These are phyloP conservation scores for Tridacna gigas DNA, from an alignment of 2,888 invertebrate genomes.

Conservation along the genomic window DNA sequence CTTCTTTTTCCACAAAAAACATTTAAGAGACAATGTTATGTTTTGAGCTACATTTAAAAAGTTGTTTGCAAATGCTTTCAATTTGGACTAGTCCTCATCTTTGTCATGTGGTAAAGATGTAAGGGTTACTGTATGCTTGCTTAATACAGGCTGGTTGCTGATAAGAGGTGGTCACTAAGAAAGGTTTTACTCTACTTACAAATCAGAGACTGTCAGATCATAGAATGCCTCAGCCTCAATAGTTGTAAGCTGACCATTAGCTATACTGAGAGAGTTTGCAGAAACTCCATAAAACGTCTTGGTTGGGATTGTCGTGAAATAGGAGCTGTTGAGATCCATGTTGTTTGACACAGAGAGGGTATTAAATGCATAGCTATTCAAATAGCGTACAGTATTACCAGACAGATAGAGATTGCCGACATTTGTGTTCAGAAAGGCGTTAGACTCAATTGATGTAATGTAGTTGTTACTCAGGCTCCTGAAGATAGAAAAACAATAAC, in stretches of 20 bases:
- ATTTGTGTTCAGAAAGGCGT: conserved; percentile 61
- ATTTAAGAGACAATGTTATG: too few relatives aligned
- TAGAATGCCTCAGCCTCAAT: conserved; percentile 70
- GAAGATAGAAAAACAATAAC: conserved; percentile 20
- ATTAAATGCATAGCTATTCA: conserved; percentile 61
- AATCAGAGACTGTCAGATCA: conserved; percentile 37
- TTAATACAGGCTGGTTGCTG: too few relatives aligned
- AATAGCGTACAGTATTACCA: conserved; percentile 57
- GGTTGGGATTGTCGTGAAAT: conserved; percentile 61
- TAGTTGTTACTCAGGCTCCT: conserved; percentile 64
- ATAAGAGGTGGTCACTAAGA: background rate
- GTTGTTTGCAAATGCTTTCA: too few relatives aligned
- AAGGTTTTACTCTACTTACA: conserved; percentile 56
- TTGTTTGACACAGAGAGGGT: conserved; percentile 4
- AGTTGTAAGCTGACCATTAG: conserved; percentile 62
- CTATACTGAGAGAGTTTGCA: conserved; percentile 47
- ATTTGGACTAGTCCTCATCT: too few relatives aligned
- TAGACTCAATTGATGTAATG: conserved; percentile 63
- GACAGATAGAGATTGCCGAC: conserved; percentile 39
- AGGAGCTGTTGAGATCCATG: conserved; percentile 46
- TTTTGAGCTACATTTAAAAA: too few relatives aligned
- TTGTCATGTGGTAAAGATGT: too few relatives aligned
- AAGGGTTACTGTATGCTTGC: too few relatives aligned
- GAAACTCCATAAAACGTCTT: conserved; percentile 68
- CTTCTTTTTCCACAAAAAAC: too few relatives aligned